A percentile compares a stretch with the other conserved stretches of the same genome.
Evolutionary conservation across 2,113 vertebrate genomes (phyloP).

Genomic region (Neolamprologus tretocephalus): DNA sequence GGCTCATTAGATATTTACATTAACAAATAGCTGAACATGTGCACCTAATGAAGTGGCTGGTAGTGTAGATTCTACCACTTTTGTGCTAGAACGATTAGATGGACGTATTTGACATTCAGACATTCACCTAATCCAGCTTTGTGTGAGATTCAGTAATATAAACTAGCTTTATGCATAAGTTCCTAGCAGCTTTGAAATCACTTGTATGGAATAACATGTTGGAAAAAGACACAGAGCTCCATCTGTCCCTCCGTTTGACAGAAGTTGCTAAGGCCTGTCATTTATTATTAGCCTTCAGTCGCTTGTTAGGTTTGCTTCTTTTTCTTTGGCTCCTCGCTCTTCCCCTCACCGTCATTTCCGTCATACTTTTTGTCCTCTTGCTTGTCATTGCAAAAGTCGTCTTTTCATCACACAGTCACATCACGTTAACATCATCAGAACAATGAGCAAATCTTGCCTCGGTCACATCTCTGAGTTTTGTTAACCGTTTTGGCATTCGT

Average conservation of each 20-base stretch:
- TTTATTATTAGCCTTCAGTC: slow-evolving; percentile 11
- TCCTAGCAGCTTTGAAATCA: not conserved
- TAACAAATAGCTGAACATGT: not conserved
- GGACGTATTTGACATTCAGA: not conserved
- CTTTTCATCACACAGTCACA: slow-evolving; percentile 19
- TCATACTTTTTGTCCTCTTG: not conserved
- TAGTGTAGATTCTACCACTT: not conserved
- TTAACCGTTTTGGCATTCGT: not conserved
- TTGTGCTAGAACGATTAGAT: not conserved
- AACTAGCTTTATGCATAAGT: not conserved
- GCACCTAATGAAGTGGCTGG: not conserved
- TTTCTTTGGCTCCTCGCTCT: not conserved
- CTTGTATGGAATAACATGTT: not conserved
- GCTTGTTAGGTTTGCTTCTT: slow-evolving; percentile 1
- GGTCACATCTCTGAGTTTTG: not conserved
- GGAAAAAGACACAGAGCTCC: not conserved
- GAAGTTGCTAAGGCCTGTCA: slow-evolving; percentile 28
- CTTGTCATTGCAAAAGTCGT: not conserved
- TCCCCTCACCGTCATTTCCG: not conserved
- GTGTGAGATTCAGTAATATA: not conserved
- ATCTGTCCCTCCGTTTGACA: slow-evolving; percentile 16
- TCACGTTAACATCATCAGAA: slow-evolving; percentile 8
- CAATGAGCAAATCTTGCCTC: not conserved
- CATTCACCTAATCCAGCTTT: not conserved
- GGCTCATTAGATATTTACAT: not conserved